Conservation (phyloP, 2,113 vertebrate genomes). For the Gorsachius goisagi region DNA sequence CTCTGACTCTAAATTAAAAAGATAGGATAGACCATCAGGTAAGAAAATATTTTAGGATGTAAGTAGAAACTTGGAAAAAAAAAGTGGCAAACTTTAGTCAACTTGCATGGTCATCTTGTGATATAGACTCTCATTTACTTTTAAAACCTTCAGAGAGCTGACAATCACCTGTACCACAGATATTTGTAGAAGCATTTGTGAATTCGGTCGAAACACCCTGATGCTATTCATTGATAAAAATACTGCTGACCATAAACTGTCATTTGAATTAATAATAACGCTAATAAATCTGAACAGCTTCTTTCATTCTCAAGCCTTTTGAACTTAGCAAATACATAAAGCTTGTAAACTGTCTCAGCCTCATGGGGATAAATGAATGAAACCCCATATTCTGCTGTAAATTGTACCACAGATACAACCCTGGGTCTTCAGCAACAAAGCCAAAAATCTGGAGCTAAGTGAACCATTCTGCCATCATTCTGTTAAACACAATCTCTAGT, state of each 20-base stretch:
- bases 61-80: background rate
- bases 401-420: background rate
- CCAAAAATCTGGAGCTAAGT: background rate
- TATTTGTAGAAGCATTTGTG: background rate
- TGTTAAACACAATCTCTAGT: background rate
- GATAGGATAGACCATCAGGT: background rate
- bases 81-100: background rate
- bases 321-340: constrained; percentile 7
- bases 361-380: background rate
- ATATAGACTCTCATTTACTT: background rate
- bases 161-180: background rate
- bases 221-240: background rate
- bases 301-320: constrained; percentile 1
- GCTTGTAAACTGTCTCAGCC: background rate
- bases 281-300: constrained; percentile 2
- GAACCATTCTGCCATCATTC: background rate
- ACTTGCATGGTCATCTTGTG: background rate
- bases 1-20: background rate
- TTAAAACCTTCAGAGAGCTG: background rate
- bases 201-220: background rate
- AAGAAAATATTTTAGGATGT: background rate
- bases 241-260: background rate
- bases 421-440: background rate
- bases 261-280: constrained; percentile 9
- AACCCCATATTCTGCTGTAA: background rate